Conservation (phyloP, 2,888 invertebrate genomes). For the Pherbina coryleti region DNA sequence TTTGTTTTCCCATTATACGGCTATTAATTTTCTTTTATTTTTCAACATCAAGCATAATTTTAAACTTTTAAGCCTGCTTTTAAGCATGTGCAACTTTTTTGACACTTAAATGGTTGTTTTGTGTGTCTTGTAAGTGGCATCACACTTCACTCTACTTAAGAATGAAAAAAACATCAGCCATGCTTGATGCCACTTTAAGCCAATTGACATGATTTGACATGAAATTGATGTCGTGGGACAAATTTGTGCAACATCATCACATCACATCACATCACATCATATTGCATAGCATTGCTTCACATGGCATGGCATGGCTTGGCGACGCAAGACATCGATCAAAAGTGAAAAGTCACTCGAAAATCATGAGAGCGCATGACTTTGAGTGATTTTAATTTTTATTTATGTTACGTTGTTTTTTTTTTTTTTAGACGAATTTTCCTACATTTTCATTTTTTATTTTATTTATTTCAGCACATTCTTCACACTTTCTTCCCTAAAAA, state of each 20-base stretch:
- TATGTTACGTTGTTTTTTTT: no score
- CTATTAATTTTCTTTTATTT: background rate
- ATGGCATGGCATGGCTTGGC: background rate
- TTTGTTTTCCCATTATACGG: background rate
- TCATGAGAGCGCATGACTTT: slow-evolving; percentile 45
- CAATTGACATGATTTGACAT: slow-evolving; percentile 43
- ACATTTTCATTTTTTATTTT: background rate
- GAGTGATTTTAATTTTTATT: slow-evolving; percentile 40
- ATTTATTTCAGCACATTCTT: background rate
- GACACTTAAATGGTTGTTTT: background rate
- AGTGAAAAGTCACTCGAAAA: slow-evolving; percentile 46
- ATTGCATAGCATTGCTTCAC: slow-evolving; percentile 5
- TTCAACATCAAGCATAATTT: background rate
- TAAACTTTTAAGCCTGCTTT: background rate
- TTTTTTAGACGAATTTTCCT: background rate
- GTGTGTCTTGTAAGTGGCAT: background rate
- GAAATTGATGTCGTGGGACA: slow-evolving; percentile 46
- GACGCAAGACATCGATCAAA: slow-evolving; percentile 28
- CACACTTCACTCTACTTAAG: background rate
- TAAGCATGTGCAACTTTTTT: background rate
- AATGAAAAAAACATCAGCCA: no score
- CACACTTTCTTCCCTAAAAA: background rate
- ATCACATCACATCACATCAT: background rate
- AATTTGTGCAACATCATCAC: slow-evolving; percentile 44
- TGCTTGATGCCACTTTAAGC: background rate